Percentiles rank a stretch among this genome's conserved stretches.
These are phyloP conservation scores for Centropus unirufus DNA, from an alignment of 2,113 vertebrate genomes.

Conservation along the genomic window DNA sequence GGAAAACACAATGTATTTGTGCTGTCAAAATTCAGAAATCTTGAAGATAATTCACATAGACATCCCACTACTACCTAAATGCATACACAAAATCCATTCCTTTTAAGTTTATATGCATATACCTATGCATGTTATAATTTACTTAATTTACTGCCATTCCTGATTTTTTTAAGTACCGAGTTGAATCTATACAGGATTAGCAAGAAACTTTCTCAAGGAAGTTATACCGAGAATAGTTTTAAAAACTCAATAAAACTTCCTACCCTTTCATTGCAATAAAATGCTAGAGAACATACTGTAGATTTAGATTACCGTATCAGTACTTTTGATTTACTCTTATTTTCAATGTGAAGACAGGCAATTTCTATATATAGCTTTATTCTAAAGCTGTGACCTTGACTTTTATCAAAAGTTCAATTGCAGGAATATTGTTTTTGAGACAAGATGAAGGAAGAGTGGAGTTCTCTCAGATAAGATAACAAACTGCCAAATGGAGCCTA, in stretches of 20 bases:
- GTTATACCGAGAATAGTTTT: not conserved
- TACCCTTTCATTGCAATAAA: constrained; percentile 48
- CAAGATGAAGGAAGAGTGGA: constrained; percentile 7
- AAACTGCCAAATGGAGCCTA: constrained; percentile 49
- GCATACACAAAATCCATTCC: not conserved
- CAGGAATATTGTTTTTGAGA: constrained; percentile 39
- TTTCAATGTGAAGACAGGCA: constrained; percentile 1
- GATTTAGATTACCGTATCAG: constrained; percentile 13
- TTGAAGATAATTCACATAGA: not conserved
- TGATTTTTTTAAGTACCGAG: not conserved
- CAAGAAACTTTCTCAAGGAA: constrained; percentile 1
- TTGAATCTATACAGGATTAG: not conserved
- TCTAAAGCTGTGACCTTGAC: constrained; percentile 50
- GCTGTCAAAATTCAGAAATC: not conserved
- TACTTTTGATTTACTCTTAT: constrained; percentile 35
- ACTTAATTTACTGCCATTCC: not conserved
- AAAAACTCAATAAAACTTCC: constrained; percentile 15
- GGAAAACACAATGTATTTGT: not conserved
- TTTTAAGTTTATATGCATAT: not conserved
- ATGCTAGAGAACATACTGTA: constrained; percentile 4
- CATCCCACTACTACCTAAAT: not conserved
- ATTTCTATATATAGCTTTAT: constrained; percentile 40
- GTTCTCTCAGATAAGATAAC: constrained; percentile 59
- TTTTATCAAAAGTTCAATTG: constrained; percentile 51
- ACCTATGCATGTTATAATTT: not conserved